These are phyloP conservation scores for Cotesia glomerata DNA, from an alignment of 1,140 invertebrate species.

Conservation along the genomic window DNA sequence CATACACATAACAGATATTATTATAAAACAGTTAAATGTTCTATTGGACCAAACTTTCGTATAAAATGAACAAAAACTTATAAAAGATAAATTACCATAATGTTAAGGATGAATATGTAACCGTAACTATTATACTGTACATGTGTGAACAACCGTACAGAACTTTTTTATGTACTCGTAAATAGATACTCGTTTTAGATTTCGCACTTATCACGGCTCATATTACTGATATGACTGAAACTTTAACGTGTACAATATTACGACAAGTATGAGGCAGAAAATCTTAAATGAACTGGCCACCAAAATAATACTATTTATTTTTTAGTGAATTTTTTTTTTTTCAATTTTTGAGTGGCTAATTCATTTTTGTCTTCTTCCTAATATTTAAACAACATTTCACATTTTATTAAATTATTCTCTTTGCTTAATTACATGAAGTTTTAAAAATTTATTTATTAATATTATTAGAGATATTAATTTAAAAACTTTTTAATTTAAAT, in stretches of 20 bases:
- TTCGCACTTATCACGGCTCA: constrained; percentile 34
- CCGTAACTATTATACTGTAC: neutral
- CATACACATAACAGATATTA: constrained; percentile 23
- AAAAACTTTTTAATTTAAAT: no score
- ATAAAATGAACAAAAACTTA: neutral
- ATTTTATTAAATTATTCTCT: no score
- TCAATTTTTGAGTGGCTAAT: constrained; percentile 46
- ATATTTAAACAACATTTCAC: no score
- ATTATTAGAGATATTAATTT: no score
- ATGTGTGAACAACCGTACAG: constrained; percentile 10
- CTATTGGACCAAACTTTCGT: constrained; percentile 40
- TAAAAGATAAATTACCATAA: constrained; percentile 6
- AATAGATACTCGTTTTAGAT: constrained; percentile 33
- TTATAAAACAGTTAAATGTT: constrained; percentile 24
- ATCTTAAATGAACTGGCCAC: no score
- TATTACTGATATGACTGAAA: constrained; percentile 60
- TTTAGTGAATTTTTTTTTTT: constrained; percentile 53
- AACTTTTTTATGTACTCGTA: constrained; percentile 30
- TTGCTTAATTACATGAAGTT: no score
- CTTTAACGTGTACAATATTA: constrained; percentile 59
- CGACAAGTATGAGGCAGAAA: constrained; percentile 48
- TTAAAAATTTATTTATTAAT: no score
- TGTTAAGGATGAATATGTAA: neutral
- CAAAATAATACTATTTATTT: constrained; percentile 11
- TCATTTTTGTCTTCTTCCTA: no score